Base-by-base conservation (phyloP, 2,113 vertebrate genomes). In the Herpailurus yagouaroundi region DNA sequence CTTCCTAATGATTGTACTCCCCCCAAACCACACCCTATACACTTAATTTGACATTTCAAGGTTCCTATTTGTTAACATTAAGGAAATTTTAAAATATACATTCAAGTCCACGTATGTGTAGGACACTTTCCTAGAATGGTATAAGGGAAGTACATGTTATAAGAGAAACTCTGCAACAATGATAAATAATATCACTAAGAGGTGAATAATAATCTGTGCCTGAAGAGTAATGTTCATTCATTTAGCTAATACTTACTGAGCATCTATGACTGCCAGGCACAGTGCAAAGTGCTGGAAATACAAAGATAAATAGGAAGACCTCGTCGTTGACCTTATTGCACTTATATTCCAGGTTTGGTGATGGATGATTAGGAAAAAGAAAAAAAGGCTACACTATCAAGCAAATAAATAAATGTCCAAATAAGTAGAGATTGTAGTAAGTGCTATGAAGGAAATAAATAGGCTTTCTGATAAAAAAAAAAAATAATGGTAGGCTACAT, bases 21-120 rank as follows among this genome's bases (percentile, higher is more conserved):
- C 7, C 5, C 11, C 1, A 8, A 31, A 68, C 0, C 5, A 25
- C 5, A 80, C 7, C 6, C 8, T 5, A 52, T 19, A 31, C 3
- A 57, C 15, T 81, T n/a, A 69, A n/a, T 57, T 25, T 96, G 52
- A 82, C 77, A 89, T 82, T 31, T 84, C 38, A 93, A 55, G 25
- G 45, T 13, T 96, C 29, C 48, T 73, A 60, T 81, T 80, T 36
- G 60, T 50, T 87, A 88, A 79, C 2, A 77, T 77, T 10, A 77
- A 48, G 41, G 31, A 77, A 31, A 31, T 18, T 76, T 29, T 15
- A 4, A 13, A 79, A 76, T 57, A 29, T 15, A 13, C 64, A 48
- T 4, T 89, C 71, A 95, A 85, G 33, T 55, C 5, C 5, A 55
- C 69, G 25, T 57, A 80, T 23, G 92, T 10, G 4, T 36, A 94